Percentiles rank a stretch among this genome's conserved stretches.
These are phyloP conservation scores for Polydrusus tereticollis DNA, from an alignment of 2,888 invertebrate genomes.

Conservation along the genomic window DNA sequence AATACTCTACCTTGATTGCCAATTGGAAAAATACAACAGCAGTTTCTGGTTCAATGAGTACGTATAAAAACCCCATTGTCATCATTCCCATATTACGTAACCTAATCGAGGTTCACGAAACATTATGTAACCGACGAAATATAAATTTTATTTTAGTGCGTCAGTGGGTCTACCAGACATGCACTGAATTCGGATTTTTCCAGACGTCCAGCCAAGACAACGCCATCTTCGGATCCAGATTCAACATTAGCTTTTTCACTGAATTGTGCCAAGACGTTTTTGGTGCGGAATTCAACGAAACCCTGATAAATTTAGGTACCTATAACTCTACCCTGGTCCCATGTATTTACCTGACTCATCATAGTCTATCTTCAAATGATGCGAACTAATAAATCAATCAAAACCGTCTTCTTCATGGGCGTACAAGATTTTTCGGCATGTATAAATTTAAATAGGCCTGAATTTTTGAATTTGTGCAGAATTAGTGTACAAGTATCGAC, in stretches of 20 bases:
- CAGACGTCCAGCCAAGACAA: conserved; percentile 83
- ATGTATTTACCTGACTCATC: not conserved
- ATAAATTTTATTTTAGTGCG: too few species aligned
- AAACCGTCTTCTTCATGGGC: too few species aligned
- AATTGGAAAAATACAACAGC: conserved; percentile 73
- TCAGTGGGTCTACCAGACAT: conserved; percentile 96
- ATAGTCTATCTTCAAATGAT: too few species aligned
- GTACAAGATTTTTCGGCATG: too few species aligned
- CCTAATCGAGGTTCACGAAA: too few species aligned
- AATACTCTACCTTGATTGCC: conserved; percentile 80
- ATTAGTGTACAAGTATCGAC: too few species aligned
- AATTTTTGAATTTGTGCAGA: too few species aligned
- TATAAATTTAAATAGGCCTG: too few species aligned
- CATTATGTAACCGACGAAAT: too few species aligned
- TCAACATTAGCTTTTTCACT: conserved; percentile 82
- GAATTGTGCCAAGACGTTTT: conserved; percentile 88
- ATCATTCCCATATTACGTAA: too few species aligned
- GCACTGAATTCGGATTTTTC: conserved; percentile 96
- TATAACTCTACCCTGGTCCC: not conserved
- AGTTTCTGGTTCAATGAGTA: conserved; percentile 39
- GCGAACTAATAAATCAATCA: too few species aligned
- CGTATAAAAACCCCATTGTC: conserved; percentile 12
- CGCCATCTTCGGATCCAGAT: conserved; percentile 79
- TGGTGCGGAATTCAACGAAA: conserved; percentile 77
- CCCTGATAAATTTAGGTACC: conserved; percentile 68